A percentile compares a stretch with the other conserved stretches of the same genome.
Conservation (phyloP, 2,888 invertebrate genomes). For the Drosophila atroscutellata region DNA sequence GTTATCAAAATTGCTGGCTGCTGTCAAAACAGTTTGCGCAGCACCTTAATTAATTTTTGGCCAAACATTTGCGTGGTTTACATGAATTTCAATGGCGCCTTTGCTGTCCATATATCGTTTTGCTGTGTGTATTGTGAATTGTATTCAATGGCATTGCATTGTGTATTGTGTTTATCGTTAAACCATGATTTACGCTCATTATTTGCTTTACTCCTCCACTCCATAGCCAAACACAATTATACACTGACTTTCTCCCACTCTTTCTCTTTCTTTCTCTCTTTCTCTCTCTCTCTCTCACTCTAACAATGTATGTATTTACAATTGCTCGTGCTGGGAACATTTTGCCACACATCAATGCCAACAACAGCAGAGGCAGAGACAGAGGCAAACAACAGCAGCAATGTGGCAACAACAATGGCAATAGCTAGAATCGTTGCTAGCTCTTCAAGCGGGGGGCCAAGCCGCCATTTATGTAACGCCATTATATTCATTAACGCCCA, state of each 20-base stretch:
- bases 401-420: slow-evolving; percentile 35
- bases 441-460: slow-evolving; percentile 39
- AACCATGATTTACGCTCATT: slow-evolving; percentile 80
- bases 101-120: slow-evolving; percentile 23
- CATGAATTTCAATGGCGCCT: slow-evolving; percentile 45
- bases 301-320: slow-evolving; percentile 35
- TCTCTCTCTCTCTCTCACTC: background rate
- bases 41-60: slow-evolving; percentile 51
- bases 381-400: background rate
- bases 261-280: background rate
- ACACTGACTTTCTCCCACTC: slow-evolving; percentile 9
- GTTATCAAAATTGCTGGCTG: slow-evolving; percentile 18
- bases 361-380: slow-evolving; percentile 23
- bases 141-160: slow-evolving; percentile 54
- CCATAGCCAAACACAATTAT: slow-evolving; percentile 26
- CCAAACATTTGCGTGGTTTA: background rate
- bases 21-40: slow-evolving; percentile 36
- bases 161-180: slow-evolving; percentile 73
- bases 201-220: slow-evolving; percentile 55
- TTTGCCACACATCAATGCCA: slow-evolving; percentile 71
- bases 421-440: slow-evolving; percentile 36
- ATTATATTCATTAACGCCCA: slow-evolving; percentile 77
- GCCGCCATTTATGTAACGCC: slow-evolving; percentile 74
- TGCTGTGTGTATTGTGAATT: slow-evolving; percentile 17
- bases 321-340: slow-evolving; percentile 56